Evolutionary conservation across 1,140 invertebrate genomes (phyloP).

Genomic region (Cydia amplana): DNA sequence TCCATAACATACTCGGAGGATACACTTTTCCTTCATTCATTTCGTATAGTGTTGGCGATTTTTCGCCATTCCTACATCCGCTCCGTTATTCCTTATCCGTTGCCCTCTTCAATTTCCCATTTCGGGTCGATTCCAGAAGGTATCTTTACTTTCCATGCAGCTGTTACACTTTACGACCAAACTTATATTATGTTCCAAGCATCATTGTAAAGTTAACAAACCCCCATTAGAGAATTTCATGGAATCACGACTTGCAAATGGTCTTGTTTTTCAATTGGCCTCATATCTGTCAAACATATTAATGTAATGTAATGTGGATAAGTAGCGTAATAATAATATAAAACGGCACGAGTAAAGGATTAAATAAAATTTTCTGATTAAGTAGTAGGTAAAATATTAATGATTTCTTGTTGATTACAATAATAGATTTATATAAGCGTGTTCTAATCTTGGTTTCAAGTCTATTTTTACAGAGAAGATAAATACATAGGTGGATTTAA

Average conservation of each 20-base stretch:
- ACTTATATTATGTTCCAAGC: slow-evolving; percentile 67
- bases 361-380: no score
- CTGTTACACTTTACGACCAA: slow-evolving; percentile 70
- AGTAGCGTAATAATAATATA: neutral
- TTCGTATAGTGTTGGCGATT: slow-evolving; percentile 43
- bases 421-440: no score
- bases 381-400: no score
- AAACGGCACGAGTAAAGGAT: no score
- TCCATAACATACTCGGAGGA: slow-evolving; percentile 38
- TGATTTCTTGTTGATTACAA: no score
- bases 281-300: neutral
- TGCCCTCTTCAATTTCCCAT: slow-evolving; percentile 57
- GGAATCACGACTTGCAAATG: slow-evolving; percentile 32
- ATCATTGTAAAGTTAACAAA: slow-evolving; percentile 58
- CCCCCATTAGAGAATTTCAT: slow-evolving; percentile 42
- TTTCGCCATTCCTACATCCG: slow-evolving; percentile 45
- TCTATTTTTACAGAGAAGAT: no score
- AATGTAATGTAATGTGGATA: neutral
- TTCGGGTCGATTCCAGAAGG: slow-evolving; percentile 52
- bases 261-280: neutral
- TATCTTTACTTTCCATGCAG: slow-evolving; percentile 67
- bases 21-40: slow-evolving; percentile 44
- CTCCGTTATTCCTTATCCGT: slow-evolving; percentile 47
- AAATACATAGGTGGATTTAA: no score
- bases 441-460: no score